A percentile compares a stretch with the other conserved stretches of the same genome.
phyloP scores from a whole-genome alignment of 2,797 vertebrate genomes.

The Siniperca scherzeri region DNA sequence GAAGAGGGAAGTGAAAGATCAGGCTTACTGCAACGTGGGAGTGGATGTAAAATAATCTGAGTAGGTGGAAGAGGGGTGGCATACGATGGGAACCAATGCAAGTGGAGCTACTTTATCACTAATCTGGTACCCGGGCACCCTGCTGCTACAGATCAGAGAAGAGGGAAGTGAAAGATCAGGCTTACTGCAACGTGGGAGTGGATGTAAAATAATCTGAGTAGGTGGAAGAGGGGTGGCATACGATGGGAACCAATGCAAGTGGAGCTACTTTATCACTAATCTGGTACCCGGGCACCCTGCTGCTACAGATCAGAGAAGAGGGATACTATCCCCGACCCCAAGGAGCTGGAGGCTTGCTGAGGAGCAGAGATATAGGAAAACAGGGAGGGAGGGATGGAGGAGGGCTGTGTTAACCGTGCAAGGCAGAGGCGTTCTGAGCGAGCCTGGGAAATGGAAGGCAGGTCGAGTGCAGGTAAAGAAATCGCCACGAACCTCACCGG shows the following conservation, averaged over 20 bases:
- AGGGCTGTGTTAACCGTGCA: not conserved
- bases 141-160: constrained; percentile 70
- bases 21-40: too few relatives aligned
- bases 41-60: too few relatives aligned
- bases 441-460: constrained; percentile 43
- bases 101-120: constrained; percentile 57
- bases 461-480: constrained; percentile 8
- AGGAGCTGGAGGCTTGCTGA: constrained; percentile 48
- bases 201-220: too few relatives aligned
- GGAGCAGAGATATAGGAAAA: not conserved
- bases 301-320: constrained; percentile 69
- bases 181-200: too few relatives aligned
- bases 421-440: constrained; percentile 5
- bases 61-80: too few relatives aligned
- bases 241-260: constrained; percentile 53
- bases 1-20: too few relatives aligned
- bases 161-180: too few relatives aligned
- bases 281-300: constrained; percentile 50
- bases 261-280: constrained; percentile 66
- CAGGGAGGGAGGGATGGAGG: not conserved
- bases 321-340: constrained; percentile 51
- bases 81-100: constrained; percentile 51
- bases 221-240: constrained; percentile 33
- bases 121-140: constrained; percentile 64
- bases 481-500: not conserved